Evolutionary conservation across 2,888 invertebrate species (phyloP), one percentile per base, ranked within the genome.

Genomic region (Andrena chrysosceles): DNA sequence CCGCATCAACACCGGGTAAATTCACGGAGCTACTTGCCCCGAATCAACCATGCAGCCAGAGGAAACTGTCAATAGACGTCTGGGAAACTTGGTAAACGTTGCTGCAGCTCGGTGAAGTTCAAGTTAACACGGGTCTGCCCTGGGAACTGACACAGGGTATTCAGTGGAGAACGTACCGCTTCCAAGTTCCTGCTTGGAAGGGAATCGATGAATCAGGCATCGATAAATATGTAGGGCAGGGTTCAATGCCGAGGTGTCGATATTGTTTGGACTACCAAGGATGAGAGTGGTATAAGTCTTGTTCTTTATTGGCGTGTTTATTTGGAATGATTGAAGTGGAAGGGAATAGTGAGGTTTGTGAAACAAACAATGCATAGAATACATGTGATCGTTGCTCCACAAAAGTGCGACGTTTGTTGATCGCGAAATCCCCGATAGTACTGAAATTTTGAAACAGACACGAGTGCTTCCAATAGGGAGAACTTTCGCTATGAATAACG

Each of bases 61-160:
- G 20, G 48, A 68, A 68, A 78, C 54, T 79, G 63, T 73, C 72
- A 79, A 72, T 68, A 52, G 68, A 72, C 49, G 29, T 59, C 20
- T 33, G 10, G 16, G 29, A 31, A 63, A 64, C 69, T 79, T 77
- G 56, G 59, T 49, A 59, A 52, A 70, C 78, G 56, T 59, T 35
- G 33, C 26, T 35, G 26, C 7, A 10, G 42, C 42, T 49, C 54
- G 54, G 20, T 56, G 64, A 69, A 66, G 79, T 70, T 33, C 56
- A 59, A 69, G 49, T 63, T 64, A 67, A 63, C 62, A 23, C 20
- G 10, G 33, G 26, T 66, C n/a, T 29, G 13, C 20, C 5, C 23
- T 35, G 23, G 2, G 13, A 8, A 20, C 59, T 48, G 49, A 23
- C 49, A 42, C 63, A 52, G 63, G 49, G 63, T 20, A 23, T 35